Base-by-base conservation (phyloP, 1,140 invertebrate genomes). In the Drosophila persimilis region DNA sequence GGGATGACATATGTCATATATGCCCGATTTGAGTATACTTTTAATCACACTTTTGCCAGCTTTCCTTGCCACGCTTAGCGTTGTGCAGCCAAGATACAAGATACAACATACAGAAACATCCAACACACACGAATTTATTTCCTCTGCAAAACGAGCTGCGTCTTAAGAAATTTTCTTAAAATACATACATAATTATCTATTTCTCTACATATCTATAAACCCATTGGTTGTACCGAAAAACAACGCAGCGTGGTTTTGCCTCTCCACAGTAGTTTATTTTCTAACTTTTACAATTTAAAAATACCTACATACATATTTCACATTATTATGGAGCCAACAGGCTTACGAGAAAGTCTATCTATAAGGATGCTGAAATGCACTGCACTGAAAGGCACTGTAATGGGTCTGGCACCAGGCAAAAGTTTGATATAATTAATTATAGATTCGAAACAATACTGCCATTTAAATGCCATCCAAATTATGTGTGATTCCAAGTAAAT, bases 51-150 rank as follows among this genome's bases (percentile, higher is more conserved):
- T 63, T 77, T 57, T 78, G 72, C 52, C 61, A 73, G 75, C 79
- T 81, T 65, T 54, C 62, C 74, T 77, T 83, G 72, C 72, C 72
- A 75, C 79, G 79, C 79, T 83, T 83, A 78, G 79, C 79, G 79
- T 83, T 83, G 80, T 62, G 71, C 73, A 83, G 64, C 58, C 51
- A 24, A 50, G 41, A 56, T 39, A 47, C 20, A 60, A 70, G 45
- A 53, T 60, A 43, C 70, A 73, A 61, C 43, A 43, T 69, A 60
- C 60, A 57, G 52, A 73, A 52, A 73, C 71, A 60, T 62, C 26
- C 29, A 69, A 39, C 60, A 54, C 55, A 46, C 39, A 60, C 13
- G 35, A 60, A 57, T 69, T 69, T 57, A 57, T 69, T 69, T 57
- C 52, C 51, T 51, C 17, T 54, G 46, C 50, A 50, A 65, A 74